phyloP scores from a whole-genome alignment of 2,113 vertebrate species.

The Alethe castanea region DNA sequence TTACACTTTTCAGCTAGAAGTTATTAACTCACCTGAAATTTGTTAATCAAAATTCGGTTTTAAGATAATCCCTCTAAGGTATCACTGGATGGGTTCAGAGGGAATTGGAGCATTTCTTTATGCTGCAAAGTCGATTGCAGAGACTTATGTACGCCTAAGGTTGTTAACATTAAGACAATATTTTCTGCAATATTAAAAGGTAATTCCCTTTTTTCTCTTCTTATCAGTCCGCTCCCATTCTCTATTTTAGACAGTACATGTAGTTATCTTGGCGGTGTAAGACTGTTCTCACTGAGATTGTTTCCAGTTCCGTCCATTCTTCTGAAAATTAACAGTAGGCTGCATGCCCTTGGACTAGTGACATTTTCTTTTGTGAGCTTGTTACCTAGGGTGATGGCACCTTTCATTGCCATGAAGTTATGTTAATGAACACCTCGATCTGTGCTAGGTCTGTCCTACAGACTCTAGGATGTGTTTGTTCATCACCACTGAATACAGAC shows the following conservation, averaged over 20 bases:
- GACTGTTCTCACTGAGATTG: not conserved
- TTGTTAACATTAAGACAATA: not conserved
- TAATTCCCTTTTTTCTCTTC: not conserved
- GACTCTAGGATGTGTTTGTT: not conserved
- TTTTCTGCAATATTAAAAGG: not conserved
- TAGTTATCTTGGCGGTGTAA: not conserved
- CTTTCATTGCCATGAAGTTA: not conserved
- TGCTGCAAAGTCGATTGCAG: not conserved
- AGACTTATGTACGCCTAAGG: not conserved
- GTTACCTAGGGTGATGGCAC: constrained; percentile 41
- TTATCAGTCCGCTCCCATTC: not conserved
- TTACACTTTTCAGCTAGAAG: not conserved
- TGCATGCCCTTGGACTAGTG: not conserved
- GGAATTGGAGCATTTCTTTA: not conserved
- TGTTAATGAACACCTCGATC: constrained; percentile 40
- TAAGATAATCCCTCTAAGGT: not conserved
- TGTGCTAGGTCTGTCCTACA: not conserved
- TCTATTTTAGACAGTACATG: not conserved
- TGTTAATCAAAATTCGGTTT: not conserved
- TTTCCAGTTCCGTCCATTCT: not conserved
- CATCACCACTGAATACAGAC: not conserved
- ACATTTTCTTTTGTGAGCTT: not conserved
- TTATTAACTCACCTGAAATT: not conserved
- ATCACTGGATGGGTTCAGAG: not conserved
- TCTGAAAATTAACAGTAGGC: not conserved